Conservation (phyloP, 2,797 vertebrate genomes). For the Ctenosaura bakeri region DNA sequence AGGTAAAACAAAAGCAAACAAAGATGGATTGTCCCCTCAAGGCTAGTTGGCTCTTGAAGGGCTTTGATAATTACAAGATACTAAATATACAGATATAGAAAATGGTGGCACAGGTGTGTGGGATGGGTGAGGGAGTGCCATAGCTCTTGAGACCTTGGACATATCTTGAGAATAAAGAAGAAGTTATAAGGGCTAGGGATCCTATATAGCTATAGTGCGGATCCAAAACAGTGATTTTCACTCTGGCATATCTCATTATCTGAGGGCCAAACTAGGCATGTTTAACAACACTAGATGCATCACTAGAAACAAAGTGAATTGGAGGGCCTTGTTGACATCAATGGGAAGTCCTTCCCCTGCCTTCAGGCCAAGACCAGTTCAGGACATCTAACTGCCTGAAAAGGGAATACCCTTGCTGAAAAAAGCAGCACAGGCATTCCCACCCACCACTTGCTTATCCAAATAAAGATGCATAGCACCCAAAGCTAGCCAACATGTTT, state of each 20-base stretch:
- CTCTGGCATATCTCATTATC: not conserved
- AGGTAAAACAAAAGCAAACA: constrained; percentile 51
- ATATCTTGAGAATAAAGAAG: not conserved
- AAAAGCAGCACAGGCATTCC: not conserved
- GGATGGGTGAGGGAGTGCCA: no score
- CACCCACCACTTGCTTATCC: no score
- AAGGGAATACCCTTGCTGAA: no score
- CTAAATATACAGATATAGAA: not conserved
- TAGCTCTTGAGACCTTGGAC: no score
- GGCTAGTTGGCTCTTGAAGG: not conserved
- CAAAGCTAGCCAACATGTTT: no score
- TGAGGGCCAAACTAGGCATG: not conserved
- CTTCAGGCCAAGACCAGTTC: not conserved
- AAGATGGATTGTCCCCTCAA: constrained; percentile 47
- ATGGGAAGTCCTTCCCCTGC: not conserved
- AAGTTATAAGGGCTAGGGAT: not conserved
- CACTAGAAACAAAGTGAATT: not conserved
- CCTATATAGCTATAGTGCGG: not conserved
- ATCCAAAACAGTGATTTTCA: not conserved
- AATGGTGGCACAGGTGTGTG: not conserved
- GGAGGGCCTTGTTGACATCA: not conserved
- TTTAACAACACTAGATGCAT: no score
- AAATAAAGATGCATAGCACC: no score
- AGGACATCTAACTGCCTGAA: no score
- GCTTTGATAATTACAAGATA: constrained; percentile 30